Evolutionary conservation across 2,888 invertebrate genomes (phyloP).

Genomic region (Cephus rjabovi): DNA sequence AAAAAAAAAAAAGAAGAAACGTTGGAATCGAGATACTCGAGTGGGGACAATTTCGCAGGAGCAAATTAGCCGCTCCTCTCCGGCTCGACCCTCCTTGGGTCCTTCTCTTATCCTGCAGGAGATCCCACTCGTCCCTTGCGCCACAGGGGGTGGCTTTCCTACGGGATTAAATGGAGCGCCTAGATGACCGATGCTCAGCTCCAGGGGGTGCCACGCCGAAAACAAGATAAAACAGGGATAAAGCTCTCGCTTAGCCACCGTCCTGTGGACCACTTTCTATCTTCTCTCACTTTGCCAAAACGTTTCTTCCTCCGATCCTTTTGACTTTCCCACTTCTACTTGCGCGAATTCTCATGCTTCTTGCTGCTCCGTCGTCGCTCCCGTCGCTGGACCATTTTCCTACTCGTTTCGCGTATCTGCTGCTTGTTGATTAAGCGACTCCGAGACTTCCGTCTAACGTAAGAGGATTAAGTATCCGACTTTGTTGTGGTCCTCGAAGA

Average conservation of each 20-base stretch:
- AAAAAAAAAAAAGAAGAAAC: not conserved
- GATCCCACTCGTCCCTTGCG: constrained; percentile 53
- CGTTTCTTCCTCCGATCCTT: not conserved
- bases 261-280: constrained; percentile 1
- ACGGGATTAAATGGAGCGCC: constrained; percentile 65
- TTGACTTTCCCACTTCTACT: not conserved
- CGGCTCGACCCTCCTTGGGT: constrained; percentile 28
- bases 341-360: not conserved
- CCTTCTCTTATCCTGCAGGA: constrained; percentile 51
- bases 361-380: not conserved
- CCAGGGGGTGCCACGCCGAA: constrained; percentile 40
- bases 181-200: constrained; percentile 63
- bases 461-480: constrained; percentile 51
- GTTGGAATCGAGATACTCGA: not conserved
- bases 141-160: constrained; percentile 58
- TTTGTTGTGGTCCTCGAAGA: constrained; percentile 58
- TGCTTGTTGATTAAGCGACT: not conserved
- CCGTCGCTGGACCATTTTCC: not conserved
- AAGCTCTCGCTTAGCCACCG: constrained; percentile 41
- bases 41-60: constrained; percentile 51
- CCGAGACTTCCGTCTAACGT: constrained; percentile 20
- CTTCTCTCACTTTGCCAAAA: not conserved
- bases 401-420: not conserved
- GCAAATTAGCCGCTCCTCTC: constrained; percentile 59
- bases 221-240: constrained; percentile 65